These are phyloP conservation scores for Eilema griseolum DNA, from an alignment of 2,888 invertebrate species.

Conservation along the genomic window DNA sequence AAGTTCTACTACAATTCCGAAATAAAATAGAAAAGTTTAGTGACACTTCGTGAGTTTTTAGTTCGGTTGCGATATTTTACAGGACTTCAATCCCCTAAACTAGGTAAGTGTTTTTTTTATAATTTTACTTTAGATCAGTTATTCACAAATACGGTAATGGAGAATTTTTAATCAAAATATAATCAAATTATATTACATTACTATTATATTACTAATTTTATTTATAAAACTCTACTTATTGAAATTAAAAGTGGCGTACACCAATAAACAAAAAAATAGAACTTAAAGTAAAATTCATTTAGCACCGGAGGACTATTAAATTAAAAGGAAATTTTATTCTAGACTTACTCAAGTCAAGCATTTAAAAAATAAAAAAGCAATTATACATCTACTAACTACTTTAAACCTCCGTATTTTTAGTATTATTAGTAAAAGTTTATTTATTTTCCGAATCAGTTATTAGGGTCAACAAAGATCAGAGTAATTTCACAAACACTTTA, in stretches of 20 bases:
- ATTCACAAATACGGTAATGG: neutral
- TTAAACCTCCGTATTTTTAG: no score
- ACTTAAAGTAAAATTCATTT: neutral
- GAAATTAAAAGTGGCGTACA: neutral
- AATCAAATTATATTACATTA: no score
- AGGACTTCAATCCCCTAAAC: constrained; percentile 22
- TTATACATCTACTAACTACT: no score
- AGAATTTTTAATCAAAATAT: neutral
- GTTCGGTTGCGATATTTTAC: constrained; percentile 23
- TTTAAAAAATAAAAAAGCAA: no score
- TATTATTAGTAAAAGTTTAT: no score
- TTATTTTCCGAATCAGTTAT: constrained; percentile 8
- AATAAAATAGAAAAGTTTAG: constrained; percentile 36
- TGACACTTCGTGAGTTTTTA: constrained; percentile 38
- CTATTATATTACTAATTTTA: no score
- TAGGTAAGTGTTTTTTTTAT: constrained; percentile 31
- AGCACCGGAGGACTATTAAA: neutral
- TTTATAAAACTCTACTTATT: neutral
- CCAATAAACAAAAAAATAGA: neutral
- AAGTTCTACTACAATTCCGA: constrained; percentile 25
- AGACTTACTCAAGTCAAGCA: no score
- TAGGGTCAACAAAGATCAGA: constrained; percentile 15
- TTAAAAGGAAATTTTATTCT: no score
- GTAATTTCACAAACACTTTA: constrained; percentile 17
- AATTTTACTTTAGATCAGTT: neutral